A percentile compares a stretch with the other conserved stretches of the same genome.
Evolutionary conservation across 2,113 vertebrate species (phyloP).

Genomic region (Gambusia holbrooki): DNA sequence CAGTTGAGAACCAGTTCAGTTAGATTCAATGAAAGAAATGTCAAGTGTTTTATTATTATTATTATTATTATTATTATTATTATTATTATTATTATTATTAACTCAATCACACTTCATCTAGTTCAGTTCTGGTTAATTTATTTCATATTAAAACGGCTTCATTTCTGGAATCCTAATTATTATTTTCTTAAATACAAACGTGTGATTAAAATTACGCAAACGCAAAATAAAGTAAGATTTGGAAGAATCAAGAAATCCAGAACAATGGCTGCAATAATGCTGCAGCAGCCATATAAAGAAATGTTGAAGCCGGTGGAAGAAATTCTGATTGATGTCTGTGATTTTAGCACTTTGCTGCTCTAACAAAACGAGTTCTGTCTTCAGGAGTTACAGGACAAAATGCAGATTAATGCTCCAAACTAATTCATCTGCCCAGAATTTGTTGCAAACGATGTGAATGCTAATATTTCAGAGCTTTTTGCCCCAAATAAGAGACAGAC

Average conservation of each 20-base stretch:
- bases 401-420: neutral
- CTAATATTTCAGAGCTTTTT: neutral
- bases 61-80: too few relatives aligned
- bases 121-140: too few relatives aligned
- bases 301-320: neutral
- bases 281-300: neutral
- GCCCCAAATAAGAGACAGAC: neutral
- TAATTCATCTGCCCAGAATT: neutral
- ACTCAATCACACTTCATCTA: too few relatives aligned
- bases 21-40: too few relatives aligned
- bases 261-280: neutral
- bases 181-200: neutral
- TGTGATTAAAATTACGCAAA: neutral
- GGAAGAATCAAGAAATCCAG: neutral
- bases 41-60: too few relatives aligned
- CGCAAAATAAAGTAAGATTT: neutral
- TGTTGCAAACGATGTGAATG: neutral
- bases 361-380: neutral
- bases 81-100: too few relatives aligned
- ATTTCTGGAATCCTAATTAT: too few relatives aligned
- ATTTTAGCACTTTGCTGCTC: neutral
- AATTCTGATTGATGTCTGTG: neutral
- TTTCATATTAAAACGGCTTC: too few relatives aligned
- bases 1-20: too few relatives aligned
- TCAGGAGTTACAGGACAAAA: neutral